phyloP scores from a whole-genome alignment of 2,888 invertebrate species.

The Pogonocherus hispidulus region DNA sequence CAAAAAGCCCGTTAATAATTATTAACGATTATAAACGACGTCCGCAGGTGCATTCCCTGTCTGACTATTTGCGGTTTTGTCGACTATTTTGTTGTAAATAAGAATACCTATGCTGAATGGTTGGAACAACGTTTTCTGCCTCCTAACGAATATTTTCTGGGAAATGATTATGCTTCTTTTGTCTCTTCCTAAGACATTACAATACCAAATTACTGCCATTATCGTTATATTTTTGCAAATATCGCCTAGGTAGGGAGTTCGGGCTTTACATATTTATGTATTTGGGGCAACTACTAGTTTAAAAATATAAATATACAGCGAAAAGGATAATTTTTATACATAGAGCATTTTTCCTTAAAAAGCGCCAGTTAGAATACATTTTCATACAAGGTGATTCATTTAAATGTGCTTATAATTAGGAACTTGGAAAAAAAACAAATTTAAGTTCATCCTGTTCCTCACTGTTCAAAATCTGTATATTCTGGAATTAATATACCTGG shows the following conservation, averaged over 20 bases:
- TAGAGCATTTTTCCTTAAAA: too few relatives aligned
- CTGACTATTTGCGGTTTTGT: constrained; percentile 54
- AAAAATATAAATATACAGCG: too few relatives aligned
- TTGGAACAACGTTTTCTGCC: constrained; percentile 28
- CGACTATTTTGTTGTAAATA: constrained; percentile 47
- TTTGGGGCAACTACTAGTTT: too few relatives aligned
- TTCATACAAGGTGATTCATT: too few relatives aligned
- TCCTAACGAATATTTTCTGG: constrained; percentile 39
- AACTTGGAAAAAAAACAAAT: too few relatives aligned
- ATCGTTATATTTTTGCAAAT: constrained; percentile 28
- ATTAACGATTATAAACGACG: constrained; percentile 45
- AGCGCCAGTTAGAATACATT: too few relatives aligned
- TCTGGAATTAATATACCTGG: too few relatives aligned
- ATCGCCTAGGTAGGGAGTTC: constrained; percentile 1
- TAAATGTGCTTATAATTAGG: too few relatives aligned
- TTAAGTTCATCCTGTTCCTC: too few relatives aligned
- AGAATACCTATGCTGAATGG: constrained; percentile 32
- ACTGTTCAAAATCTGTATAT: too few relatives aligned
- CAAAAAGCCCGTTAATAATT: constrained; percentile 52
- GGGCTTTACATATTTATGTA: not conserved
- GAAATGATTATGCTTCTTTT: constrained; percentile 34
- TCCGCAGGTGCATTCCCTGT: constrained; percentile 54
- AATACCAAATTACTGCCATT: constrained; percentile 36
- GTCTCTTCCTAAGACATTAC: constrained; percentile 33
- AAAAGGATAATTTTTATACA: too few relatives aligned